Percentiles rank a stretch among this genome's conserved stretches.
phyloP scores from a whole-genome alignment of 2,113 vertebrate species.

The Ardeotis arabs region DNA sequence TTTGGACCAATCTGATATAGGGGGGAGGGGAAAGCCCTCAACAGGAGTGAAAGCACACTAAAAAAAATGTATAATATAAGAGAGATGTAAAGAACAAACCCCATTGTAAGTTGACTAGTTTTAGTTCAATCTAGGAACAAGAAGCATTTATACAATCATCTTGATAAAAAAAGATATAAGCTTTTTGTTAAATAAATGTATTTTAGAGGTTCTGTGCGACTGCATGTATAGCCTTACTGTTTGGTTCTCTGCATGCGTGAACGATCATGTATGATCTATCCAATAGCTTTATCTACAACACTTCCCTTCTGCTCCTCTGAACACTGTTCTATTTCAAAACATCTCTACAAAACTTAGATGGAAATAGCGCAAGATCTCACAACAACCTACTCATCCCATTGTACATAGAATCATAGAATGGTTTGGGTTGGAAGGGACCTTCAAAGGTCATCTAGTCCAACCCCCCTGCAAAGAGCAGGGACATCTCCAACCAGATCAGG shows the following conservation, averaged over 20 bases:
- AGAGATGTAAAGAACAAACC: not conserved
- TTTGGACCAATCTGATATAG: not conserved
- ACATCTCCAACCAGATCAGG: no score
- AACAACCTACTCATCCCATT: not conserved
- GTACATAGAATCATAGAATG: no score
- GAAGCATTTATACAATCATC: not conserved
- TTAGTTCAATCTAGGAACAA: not conserved
- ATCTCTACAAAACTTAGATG: not conserved
- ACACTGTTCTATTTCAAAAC: not conserved
- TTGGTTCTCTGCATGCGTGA: not conserved
- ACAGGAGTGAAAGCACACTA: not conserved
- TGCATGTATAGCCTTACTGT: not conserved
- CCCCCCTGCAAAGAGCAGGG: no score
- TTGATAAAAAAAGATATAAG: not conserved
- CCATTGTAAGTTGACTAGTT: not conserved
- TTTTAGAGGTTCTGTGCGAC: not conserved
- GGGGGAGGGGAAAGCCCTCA: not conserved
- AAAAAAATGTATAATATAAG: not conserved
- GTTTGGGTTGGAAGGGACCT: no score
- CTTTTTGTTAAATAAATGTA: not conserved
- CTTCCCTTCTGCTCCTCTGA: not conserved
- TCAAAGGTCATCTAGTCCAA: no score
- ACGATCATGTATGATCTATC: not conserved
- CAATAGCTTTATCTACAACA: not conserved
- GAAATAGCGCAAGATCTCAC: not conserved